Evolutionary conservation across 1,140 invertebrate species (phyloP).

Genomic region (Coptotermes formosanus): DNA sequence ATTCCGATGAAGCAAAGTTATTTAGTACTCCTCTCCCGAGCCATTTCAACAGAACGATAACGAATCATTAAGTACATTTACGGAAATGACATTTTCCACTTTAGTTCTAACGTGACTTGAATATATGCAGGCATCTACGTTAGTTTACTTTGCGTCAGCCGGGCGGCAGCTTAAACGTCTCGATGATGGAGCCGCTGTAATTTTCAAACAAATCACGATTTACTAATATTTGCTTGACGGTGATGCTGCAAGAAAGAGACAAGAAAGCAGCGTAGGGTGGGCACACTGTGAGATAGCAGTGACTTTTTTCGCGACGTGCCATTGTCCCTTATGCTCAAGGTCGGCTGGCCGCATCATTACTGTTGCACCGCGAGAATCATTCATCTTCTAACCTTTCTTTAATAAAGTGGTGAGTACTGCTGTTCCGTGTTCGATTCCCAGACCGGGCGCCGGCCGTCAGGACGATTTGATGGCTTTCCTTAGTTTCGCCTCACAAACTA

Average conservation of each 20-base stretch:
- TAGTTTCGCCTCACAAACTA: no score
- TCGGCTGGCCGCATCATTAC: neutral
- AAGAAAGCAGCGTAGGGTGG: neutral
- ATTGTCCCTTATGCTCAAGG: neutral
- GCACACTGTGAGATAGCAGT: neutral
- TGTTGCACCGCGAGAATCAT: no score
- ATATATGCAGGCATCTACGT: no score
- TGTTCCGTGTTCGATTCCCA: no score
- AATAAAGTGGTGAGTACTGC: no score
- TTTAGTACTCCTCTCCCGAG: neutral
- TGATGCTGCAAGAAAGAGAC: no score
- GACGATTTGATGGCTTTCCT: no score
- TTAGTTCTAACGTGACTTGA: no score
- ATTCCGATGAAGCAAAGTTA: neutral
- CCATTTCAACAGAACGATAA: neutral
- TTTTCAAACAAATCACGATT: neutral
- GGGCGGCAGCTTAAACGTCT: neutral
- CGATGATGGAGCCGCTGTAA: neutral
- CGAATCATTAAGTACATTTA: neutral
- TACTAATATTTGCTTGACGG: neutral
- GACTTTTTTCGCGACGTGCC: neutral
- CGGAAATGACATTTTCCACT: no score
- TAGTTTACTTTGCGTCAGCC: no score
- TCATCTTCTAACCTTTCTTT: no score
- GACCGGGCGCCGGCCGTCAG: no score